Conservation (phyloP, 2,888 invertebrate genomes). For the Stenoptilia bipunctidactyla region DNA sequence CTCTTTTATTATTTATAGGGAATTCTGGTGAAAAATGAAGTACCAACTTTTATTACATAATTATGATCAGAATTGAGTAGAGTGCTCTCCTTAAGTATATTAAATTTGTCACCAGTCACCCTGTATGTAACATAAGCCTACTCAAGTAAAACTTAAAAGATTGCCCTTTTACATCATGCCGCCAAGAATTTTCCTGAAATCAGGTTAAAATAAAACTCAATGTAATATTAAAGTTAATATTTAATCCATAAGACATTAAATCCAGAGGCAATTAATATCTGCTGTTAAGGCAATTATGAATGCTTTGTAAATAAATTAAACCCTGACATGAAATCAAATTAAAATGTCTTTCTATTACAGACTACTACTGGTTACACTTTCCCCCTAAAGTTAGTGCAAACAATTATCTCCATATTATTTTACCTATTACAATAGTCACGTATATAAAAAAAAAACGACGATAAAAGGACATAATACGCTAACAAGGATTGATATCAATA, state of each 20-base stretch:
- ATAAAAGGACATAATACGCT: background rate
- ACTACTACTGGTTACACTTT: background rate
- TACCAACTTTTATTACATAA: too few species aligned
- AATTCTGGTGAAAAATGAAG: too few species aligned
- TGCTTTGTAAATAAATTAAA: constrained; percentile 58
- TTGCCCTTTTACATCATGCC: too few species aligned
- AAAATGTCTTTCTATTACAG: constrained; percentile 1
- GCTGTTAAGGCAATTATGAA: constrained; percentile 59
- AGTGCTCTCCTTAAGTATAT: too few species aligned
- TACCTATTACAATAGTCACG: background rate
- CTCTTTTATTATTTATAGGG: too few species aligned
- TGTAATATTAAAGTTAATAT: constrained; percentile 40
- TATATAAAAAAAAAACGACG: background rate
- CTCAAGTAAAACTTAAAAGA: too few species aligned
- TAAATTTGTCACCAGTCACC: too few species aligned
- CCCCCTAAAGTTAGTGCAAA: background rate
- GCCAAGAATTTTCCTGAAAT: too few species aligned
- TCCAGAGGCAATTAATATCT: constrained; percentile 51
- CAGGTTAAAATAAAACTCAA: constrained; percentile 7
- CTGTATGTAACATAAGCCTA: too few species aligned
- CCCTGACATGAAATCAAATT: background rate
- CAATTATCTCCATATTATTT: background rate
- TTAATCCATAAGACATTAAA: constrained; percentile 64
- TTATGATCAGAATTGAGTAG: too few species aligned
- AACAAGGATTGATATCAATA: background rate